These are phyloP conservation scores for Carposina sasakii DNA, from an alignment of 1,140 invertebrate species.

Conservation along the genomic window DNA sequence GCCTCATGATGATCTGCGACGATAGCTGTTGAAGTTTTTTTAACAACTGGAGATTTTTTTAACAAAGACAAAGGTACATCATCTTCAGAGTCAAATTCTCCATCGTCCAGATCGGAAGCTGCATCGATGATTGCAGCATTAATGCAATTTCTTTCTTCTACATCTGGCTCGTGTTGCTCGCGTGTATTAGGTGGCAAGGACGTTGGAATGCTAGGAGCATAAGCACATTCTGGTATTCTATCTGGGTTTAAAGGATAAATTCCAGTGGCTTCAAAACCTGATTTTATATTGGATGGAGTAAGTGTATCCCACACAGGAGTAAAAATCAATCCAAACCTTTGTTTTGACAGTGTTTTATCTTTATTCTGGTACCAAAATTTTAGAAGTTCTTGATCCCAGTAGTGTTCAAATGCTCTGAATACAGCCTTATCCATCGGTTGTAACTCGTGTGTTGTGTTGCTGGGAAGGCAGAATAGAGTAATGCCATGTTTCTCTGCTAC, in stretches of 20 bases:
- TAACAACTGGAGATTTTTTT: too few relatives aligned
- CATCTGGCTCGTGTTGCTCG: too few relatives aligned
- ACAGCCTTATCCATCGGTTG: background rate
- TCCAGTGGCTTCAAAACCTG: background rate
- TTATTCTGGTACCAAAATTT: background rate
- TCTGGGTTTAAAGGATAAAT: background rate
- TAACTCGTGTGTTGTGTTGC: background rate
- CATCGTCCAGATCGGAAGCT: too few relatives aligned
- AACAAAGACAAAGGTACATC: too few relatives aligned
- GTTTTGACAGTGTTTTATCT: background rate
- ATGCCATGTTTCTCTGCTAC: background rate
- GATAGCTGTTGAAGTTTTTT: too few relatives aligned
- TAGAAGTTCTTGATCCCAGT: background rate
- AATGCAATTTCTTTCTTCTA: too few relatives aligned
- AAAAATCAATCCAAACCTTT: background rate
- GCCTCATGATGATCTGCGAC: too few relatives aligned
- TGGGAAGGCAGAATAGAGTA: too few relatives aligned
- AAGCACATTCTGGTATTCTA: background rate
- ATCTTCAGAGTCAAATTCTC: too few relatives aligned
- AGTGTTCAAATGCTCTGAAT: background rate
- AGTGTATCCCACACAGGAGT: background rate
- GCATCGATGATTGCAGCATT: too few relatives aligned
- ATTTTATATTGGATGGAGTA: background rate
- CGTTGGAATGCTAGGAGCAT: too few relatives aligned
- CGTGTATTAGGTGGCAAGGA: too few relatives aligned